A percentile compares a stretch with the other conserved stretches of the same genome.
Evolutionary conservation across 2,888 invertebrate species (phyloP).

Genomic region (Zhengitettix transpicula): DNA sequence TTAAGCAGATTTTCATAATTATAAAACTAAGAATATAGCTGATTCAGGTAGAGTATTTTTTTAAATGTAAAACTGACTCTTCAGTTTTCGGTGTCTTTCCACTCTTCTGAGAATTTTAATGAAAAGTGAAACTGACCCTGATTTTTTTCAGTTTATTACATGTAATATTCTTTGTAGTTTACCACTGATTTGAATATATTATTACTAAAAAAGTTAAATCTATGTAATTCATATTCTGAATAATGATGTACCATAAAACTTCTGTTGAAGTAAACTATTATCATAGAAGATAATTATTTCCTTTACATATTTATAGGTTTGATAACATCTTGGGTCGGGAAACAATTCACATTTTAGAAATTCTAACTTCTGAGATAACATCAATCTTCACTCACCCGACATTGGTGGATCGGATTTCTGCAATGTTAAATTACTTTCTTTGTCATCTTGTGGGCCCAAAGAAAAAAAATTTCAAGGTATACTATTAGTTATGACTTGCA

Average conservation of each 20-base stretch:
- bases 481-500: not conserved
- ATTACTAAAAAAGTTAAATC: too few species aligned
- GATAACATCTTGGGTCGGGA: constrained; percentile 84
- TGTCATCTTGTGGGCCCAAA: constrained; percentile 80
- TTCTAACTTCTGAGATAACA: constrained; percentile 57
- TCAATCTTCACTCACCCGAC: constrained; percentile 79
- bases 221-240: too few species aligned
- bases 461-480: constrained; percentile 74
- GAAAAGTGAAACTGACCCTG: too few species aligned
- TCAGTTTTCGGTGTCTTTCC: too few species aligned
- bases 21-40: too few species aligned
- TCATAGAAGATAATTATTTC: not conserved
- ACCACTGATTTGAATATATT: too few species aligned
- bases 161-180: too few species aligned
- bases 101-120: too few species aligned
- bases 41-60: too few species aligned
- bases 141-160: too few species aligned
- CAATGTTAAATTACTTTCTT: constrained; percentile 91
- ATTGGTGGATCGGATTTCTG: constrained; percentile 81
- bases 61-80: too few species aligned
- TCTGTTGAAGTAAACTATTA: not conserved
- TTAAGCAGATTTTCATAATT: too few species aligned
- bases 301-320: constrained; percentile 30
- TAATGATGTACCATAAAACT: not conserved
- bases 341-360: constrained; percentile 68